Evolutionary conservation across 2,888 invertebrate genomes (phyloP), one percentile per base, ranked within the genome.

Genomic region (Allacma fusca): DNA sequence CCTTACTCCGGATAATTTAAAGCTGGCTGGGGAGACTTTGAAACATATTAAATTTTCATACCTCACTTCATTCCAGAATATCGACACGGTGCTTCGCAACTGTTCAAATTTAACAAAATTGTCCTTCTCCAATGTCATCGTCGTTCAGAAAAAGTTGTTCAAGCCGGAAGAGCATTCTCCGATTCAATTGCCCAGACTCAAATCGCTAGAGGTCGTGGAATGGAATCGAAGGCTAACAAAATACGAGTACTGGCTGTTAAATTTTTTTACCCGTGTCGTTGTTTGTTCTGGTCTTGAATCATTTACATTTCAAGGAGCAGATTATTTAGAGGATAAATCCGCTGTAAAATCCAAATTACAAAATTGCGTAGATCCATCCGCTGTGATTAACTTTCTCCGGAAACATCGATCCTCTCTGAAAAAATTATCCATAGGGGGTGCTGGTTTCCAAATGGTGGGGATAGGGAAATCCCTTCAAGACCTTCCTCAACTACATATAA

Each of bases 381-480:
- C 28, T 21, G 26, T 59, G 16, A 9, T 21, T 16, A 29, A 64
- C 2, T 67, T 75, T 65, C 21, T 75, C 5, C 23, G 65, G 12
- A 75, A 67, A 19, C 23, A 65, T 43, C 50, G 28, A 13, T 9
- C 12, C 21, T 43, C 67, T 19, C 21, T 75, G 28, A 62, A 50
- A n/a, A 50, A 9, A 26, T 1, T 67, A 7, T 67, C 75, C 16
- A 12, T 75, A 16, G 75, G 75, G n/a, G 75, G 75, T 21, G 40
- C 67, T 24, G 75, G 75, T 1, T 75, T 75, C 21, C 64, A 26
- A 44, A 19, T 75, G 26, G 13, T 75, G 26, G 44, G n/a, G 21
- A 4, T 43, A 9, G 34, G 34, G 9, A 34, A 9, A 9, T 34
- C 34, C 9, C 34, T 34, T 34, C 34, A 34, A n/a, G 43, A 43